These are phyloP conservation scores for Protomyctophum bolini DNA, from an alignment of 2,113 vertebrate genomes.

Conservation along the genomic window DNA sequence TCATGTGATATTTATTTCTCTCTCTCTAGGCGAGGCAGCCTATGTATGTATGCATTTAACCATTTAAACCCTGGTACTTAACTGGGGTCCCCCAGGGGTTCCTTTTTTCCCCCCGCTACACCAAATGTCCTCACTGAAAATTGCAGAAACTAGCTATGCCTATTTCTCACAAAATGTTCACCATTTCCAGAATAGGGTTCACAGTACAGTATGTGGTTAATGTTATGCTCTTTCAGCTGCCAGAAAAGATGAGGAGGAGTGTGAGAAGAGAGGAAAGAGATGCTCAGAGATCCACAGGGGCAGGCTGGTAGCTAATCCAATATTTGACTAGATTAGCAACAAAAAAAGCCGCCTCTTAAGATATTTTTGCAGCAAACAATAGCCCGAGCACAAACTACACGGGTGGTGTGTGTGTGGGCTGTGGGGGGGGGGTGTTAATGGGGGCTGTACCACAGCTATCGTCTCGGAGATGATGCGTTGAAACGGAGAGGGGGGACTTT, in stretches of 20 bases:
- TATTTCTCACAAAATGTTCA: too few species aligned
- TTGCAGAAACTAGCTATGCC: too few species aligned
- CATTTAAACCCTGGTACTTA: too few species aligned
- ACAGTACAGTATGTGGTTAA: background rate
- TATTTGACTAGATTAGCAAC: slow-evolving; percentile 45
- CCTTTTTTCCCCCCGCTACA: too few species aligned
- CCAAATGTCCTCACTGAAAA: too few species aligned
- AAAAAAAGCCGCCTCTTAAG: slow-evolving; percentile 13
- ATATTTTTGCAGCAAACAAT: slow-evolving; percentile 44
- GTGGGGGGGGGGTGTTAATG: too few species aligned
- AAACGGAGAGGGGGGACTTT: background rate
- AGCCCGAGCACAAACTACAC: background rate
- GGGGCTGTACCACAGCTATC: slow-evolving; percentile 5
- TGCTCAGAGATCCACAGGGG: slow-evolving; percentile 17
- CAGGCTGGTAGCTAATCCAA: slow-evolving; percentile 48
- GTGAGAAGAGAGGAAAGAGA: background rate
- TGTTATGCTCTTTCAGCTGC: background rate
- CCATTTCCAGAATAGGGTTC: too few species aligned
- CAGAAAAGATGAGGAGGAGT: background rate
- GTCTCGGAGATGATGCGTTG: slow-evolving; percentile 10
- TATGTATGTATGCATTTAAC: too few species aligned
- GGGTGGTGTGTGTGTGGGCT: too few species aligned
- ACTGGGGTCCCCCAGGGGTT: too few species aligned
- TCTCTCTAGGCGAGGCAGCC: background rate
- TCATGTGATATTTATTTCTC: slow-evolving; percentile 24